phyloP scores from a whole-genome alignment of 2,113 vertebrate genomes.

The Ornithorhynchus anatinus region DNA sequence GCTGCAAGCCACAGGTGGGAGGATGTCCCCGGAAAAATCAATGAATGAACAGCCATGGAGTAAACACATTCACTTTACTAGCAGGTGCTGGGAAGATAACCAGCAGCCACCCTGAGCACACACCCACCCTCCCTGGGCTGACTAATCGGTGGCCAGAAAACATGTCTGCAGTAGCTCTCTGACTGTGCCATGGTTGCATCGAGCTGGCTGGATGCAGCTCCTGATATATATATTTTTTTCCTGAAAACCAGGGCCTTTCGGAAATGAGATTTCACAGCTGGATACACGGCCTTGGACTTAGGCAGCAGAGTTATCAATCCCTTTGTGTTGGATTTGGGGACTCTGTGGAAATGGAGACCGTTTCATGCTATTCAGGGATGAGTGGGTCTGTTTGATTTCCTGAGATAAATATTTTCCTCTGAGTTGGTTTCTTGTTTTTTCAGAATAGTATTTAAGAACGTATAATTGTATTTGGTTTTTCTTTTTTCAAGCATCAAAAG shows the following conservation, averaged over 20 bases:
- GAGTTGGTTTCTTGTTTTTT: background rate
- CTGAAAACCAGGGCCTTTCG: background rate
- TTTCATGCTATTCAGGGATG: background rate
- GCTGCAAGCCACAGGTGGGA: background rate
- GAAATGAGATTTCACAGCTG: background rate
- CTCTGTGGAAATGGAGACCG: background rate
- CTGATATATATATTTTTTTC: background rate
- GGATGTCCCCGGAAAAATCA: background rate
- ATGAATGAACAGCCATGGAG: background rate
- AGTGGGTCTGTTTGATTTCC: conserved; percentile 3
- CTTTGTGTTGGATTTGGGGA: background rate
- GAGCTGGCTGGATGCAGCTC: background rate
- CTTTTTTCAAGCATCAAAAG: no score
- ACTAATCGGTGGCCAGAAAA: background rate
- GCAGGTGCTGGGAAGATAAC: background rate
- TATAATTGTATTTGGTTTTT: no score
- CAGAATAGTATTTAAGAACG: background rate
- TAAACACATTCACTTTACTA: background rate
- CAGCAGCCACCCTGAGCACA: background rate
- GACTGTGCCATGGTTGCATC: background rate
- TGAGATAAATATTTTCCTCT: background rate
- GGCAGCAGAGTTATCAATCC: background rate
- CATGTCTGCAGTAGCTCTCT: no score
- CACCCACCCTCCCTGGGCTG: background rate
- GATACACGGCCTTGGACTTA: background rate